Base-by-base conservation (phyloP, 2,797 vertebrate species). In the Sciurus carolinensis region DNA sequence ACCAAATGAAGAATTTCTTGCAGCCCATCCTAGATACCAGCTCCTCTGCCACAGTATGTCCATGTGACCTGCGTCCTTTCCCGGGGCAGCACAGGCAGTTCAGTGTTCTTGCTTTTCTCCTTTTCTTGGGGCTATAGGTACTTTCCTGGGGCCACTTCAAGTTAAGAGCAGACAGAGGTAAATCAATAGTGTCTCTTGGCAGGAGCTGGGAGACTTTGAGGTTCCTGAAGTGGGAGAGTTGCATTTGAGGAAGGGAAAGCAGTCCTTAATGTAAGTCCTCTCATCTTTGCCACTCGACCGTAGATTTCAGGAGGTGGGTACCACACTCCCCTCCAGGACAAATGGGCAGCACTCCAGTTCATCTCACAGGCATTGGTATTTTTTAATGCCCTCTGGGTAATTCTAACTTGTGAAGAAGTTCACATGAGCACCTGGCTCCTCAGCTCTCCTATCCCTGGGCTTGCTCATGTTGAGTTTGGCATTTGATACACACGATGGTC, bases 11-110 rank as follows among this genome's bases (percentile, higher is more conserved):
- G 98, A 99, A 26, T 99, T 99, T 96, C 96, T 98, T 52, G 54
- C 94, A 17, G 98, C 98, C 54, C 99, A 99, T 91, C 99, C 99
- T 0, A 98, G 99, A 91, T 99, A 99, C 97, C 98, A 96, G 59
- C 59, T 72, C 0, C 99, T 99, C 84, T 99, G 99, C 90, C 96
- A 98, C 24, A 99, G 99, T 99, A 98, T 97, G 99, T 98, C 54
- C 57, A 14, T 0, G 36, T 47, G 44, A 11, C n/a, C 57, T 57
- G 54, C 7, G 20, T 20, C 22, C 54, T 28, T 62, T 7, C 26
- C 17, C 0, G 1, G 10, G 59, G 69, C 3, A 20, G 30, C 39
- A 0, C 14, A 42, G 22, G 66, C 59, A 30, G 12, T 54, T 44
- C 47, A 0, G 1, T 5, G 67, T 5, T 18, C 1, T 1, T 71